Base-by-base conservation (phyloP, 2,797 vertebrate species). In the Tokudaia muenninki region DNA sequence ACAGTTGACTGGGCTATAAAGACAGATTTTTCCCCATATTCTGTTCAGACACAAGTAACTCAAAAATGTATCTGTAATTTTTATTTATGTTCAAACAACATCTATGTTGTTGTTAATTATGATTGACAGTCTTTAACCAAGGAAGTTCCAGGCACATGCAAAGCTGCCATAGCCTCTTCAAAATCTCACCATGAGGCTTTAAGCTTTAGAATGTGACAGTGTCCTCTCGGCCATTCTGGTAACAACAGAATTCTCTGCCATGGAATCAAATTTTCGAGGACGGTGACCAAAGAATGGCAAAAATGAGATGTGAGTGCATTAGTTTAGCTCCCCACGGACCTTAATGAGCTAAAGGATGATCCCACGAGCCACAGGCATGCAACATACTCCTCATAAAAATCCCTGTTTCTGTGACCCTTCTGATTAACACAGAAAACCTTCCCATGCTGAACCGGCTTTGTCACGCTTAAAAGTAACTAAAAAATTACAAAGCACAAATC, bases 51-150 rank as follows among this genome's bases (percentile, higher is more conserved):
- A 97, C 50, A 72, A 97, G 97, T 96, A 95, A 97, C 94, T 97
- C 94, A 97, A 88, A 94, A 96, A 79, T 72, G 94, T 97, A 55
- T 98, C 86, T 91, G 37, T 94, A 94, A 89, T 96, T 97, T 97
- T 97, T 97, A 93, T 98, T 98, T 98, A 90, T 92, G 94, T 97
- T 97, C 80, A 83, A 97, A 97, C 89, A 96, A 81, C 88, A 96
- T 97, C 97, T 98, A 87, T 94, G 79, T 96, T 97, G 91, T 94
- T 95, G 65, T 97, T 98, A 98, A 98, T 98, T 97, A 87, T 98
- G 98, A 98, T 93, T 94, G 98, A 77, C 98, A 96, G 79, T 94
- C 88, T 79, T 96, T 98, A 98, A 97, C 21, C 10, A 86, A 95
- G 82, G 67, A 93, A 97, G 89, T 52, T n/a, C 78, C 82, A 92